Evolutionary conservation across 2,888 invertebrate species (phyloP).

Genomic region (Argyresthia goedartella): DNA sequence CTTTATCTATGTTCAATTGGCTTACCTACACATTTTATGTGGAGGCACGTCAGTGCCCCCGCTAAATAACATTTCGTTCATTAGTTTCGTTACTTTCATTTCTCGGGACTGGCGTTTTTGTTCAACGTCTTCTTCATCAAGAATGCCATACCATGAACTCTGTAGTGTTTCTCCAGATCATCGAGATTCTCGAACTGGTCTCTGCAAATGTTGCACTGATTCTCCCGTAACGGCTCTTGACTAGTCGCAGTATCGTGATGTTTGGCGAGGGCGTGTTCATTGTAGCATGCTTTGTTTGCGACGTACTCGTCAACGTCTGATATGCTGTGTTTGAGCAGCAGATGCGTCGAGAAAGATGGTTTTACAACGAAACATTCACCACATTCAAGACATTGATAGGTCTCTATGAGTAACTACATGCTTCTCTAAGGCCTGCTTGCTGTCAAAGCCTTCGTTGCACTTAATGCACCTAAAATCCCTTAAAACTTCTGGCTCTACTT

Average conservation of each 20-base stretch:
- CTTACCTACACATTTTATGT: too few species aligned
- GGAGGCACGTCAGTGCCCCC: too few species aligned
- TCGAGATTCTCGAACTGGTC: slow-evolving; percentile 72
- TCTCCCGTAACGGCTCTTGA: slow-evolving; percentile 55
- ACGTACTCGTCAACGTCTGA: slow-evolving; percentile 74
- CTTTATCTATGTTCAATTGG: too few species aligned
- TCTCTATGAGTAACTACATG: slow-evolving; percentile 63
- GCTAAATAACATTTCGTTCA: too few species aligned
- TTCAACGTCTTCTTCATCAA: slow-evolving; percentile 59
- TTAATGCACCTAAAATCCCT: slow-evolving; percentile 39
- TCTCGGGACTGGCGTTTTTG: slow-evolving; percentile 14
- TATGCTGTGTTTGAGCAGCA: slow-evolving; percentile 78
- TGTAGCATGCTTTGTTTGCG: slow-evolving; percentile 65
- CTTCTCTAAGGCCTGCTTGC: slow-evolving; percentile 43
- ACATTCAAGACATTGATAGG: slow-evolving; percentile 82
- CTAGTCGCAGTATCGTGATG: slow-evolving; percentile 31
- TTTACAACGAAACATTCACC: slow-evolving; percentile 82
- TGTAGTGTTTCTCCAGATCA: slow-evolving; percentile 77
- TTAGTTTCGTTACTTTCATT: too few species aligned
- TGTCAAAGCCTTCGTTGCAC: slow-evolving; percentile 39
- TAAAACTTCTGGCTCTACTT: neutral
- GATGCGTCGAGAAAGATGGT: slow-evolving; percentile 79
- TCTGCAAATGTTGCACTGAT: slow-evolving; percentile 82
- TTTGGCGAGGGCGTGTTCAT: slow-evolving; percentile 56
- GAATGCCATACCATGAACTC: slow-evolving; percentile 88